phyloP scores from a whole-genome alignment of 2,888 invertebrate species.

The Allolobophora icterica region DNA sequence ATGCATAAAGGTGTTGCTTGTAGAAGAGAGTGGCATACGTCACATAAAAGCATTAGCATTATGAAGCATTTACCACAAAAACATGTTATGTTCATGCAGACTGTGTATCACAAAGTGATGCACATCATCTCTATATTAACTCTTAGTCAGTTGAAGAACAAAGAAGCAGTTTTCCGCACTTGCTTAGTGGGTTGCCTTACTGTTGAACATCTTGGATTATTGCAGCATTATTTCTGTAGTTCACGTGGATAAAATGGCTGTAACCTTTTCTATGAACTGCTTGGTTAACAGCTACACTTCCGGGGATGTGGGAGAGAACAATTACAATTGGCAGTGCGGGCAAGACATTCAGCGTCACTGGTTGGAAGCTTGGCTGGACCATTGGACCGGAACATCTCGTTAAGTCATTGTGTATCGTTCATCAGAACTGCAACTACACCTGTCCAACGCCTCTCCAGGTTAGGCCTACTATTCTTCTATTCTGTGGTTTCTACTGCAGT shows the following conservation, averaged over 20 bases:
- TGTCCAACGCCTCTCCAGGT: conserved; percentile 82
- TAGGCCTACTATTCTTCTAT: conserved; percentile 61
- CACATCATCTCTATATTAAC: no score
- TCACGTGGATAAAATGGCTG: background rate
- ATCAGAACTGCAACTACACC: conserved; percentile 93
- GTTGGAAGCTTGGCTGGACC: conserved; percentile 86
- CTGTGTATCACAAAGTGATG: no score
- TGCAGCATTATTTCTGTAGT: background rate
- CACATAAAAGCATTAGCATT: no score
- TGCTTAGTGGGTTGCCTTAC: no score
- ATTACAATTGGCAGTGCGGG: conserved; percentile 96
- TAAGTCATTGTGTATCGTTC: conserved; percentile 80
- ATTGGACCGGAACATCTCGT: conserved; percentile 85
- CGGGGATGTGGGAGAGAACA: conserved; percentile 97
- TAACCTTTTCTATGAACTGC: conserved; percentile 36
- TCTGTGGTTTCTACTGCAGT: background rate
- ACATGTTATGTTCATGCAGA: no score
- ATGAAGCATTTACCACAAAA: background rate
- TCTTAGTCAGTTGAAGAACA: no score
- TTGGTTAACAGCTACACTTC: conserved; percentile 75
- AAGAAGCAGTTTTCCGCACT: no score
- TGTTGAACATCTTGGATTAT: no score
- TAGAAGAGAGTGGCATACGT: no score
- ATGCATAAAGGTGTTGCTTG: no score
- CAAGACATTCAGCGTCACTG: conserved; percentile 94